Percentiles rank a stretch among this genome's conserved stretches.
phyloP scores from a whole-genome alignment of 2,888 invertebrate species.

The Synergus laeviventris region DNA sequence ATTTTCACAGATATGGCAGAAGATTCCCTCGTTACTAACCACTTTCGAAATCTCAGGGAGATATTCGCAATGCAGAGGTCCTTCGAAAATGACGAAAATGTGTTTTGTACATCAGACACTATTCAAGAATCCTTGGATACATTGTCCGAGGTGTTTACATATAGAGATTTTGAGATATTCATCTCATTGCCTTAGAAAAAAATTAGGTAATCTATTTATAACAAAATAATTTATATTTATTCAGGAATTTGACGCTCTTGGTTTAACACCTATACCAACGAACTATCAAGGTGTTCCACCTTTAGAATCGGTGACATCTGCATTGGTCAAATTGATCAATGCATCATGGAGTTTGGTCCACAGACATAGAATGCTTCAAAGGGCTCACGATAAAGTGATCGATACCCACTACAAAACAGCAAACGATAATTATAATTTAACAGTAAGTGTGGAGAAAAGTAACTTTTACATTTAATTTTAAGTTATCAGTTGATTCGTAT shows the following conservation, averaged over 20 bases:
- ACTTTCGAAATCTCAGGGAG: constrained; percentile 45
- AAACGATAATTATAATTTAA: constrained; percentile 57
- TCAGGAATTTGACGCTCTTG: constrained; percentile 63
- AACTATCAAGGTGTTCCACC: constrained; percentile 47
- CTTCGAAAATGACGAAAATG: constrained; percentile 38
- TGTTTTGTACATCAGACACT: constrained; percentile 59
- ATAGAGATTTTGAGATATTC: background rate
- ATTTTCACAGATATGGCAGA: constrained; percentile 3
- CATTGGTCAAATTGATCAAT: constrained; percentile 56
- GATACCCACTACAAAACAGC: constrained; percentile 55
- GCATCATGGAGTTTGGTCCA: constrained; percentile 59
- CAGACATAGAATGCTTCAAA: constrained; percentile 59
- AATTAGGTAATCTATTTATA: background rate
- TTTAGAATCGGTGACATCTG: constrained; percentile 44
- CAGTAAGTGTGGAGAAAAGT: constrained; percentile 29
- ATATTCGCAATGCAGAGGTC: constrained; percentile 47
- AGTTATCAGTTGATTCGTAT: background rate
- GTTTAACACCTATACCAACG: constrained; percentile 44
- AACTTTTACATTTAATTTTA: background rate
- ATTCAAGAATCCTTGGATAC: constrained; percentile 57
- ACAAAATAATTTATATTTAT: background rate
- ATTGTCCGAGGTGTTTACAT: constrained; percentile 57
- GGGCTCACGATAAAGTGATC: constrained; percentile 52
- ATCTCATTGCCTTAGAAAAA: background rate
- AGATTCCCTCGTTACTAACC: background rate